Conservation (phyloP, 2,888 invertebrate species). For the Liodrosophila aerea region DNA sequence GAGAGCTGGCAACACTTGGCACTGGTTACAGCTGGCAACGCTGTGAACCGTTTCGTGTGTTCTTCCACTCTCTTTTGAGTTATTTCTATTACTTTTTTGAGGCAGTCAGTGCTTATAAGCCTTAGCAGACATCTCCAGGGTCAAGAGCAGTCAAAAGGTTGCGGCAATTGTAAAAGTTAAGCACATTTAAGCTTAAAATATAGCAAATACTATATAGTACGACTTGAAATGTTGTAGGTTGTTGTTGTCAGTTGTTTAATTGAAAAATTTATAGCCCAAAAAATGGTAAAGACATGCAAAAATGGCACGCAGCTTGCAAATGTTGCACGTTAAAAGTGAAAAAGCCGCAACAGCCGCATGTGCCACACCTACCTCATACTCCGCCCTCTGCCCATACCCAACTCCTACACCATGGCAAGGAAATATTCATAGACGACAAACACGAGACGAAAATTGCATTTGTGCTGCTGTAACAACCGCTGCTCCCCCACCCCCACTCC, state of each 20-base stretch:
- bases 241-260: slow-evolving; percentile 47
- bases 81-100: too few relatives aligned
- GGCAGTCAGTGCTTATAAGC: too few relatives aligned
- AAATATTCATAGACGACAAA: slow-evolving; percentile 73
- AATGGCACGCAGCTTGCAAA: slow-evolving; percentile 62
- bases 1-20: too few relatives aligned
- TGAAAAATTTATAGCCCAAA: slow-evolving; percentile 59
- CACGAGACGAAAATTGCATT: slow-evolving; percentile 73
- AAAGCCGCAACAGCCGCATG: slow-evolving; percentile 78
- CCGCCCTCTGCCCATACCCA: slow-evolving; percentile 3
- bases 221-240: slow-evolving; percentile 15
- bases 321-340: slow-evolving; percentile 69
- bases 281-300: slow-evolving; percentile 52
- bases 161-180: too few relatives aligned
- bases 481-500: not conserved
- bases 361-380: slow-evolving; percentile 53
- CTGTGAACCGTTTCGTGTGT: too few relatives aligned
- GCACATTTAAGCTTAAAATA: too few relatives aligned
- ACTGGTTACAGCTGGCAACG: too few relatives aligned
- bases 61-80: too few relatives aligned
- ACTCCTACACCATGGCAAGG: too few relatives aligned
- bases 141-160: too few relatives aligned
- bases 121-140: too few relatives aligned
- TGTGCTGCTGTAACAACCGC: slow-evolving; percentile 28
- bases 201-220: too few relatives aligned